Evolutionary conservation across 1,140 invertebrate genomes (phyloP).

Genomic region (Diorhabda carinulata): DNA sequence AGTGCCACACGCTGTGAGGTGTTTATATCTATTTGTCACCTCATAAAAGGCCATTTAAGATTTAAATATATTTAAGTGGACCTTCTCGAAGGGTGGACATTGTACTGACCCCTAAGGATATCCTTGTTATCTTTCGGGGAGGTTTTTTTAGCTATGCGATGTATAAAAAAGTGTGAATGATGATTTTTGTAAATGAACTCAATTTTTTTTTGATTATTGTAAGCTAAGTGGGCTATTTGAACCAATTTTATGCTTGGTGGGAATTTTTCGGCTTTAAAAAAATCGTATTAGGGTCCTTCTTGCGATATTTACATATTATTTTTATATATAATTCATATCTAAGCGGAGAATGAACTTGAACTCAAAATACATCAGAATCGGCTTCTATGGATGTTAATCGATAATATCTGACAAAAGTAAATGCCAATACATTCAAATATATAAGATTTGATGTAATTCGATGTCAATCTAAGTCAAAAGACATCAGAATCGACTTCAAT

Average conservation of each 20-base stretch:
- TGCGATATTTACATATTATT: too few species aligned
- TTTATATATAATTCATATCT: too few species aligned
- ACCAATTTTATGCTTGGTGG: neutral
- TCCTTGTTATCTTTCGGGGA: neutral
- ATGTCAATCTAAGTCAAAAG: too few species aligned
- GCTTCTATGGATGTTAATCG: too few species aligned
- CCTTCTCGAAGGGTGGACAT: slow-evolving; percentile 1
- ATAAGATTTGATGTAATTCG: too few species aligned
- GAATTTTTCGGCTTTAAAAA: neutral
- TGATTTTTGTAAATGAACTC: neutral
- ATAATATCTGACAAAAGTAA: too few species aligned
- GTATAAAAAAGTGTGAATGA: neutral
- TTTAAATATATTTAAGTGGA: slow-evolving; percentile 21
- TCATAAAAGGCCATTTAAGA: slow-evolving; percentile 10
- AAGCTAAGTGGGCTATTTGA: neutral
- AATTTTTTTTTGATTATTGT: neutral
- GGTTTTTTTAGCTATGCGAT: neutral
- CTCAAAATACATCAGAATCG: too few species aligned
- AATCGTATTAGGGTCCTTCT: neutral
- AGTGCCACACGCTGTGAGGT: slow-evolving; percentile 19
- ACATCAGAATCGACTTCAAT: too few species aligned
- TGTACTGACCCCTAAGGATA: neutral
- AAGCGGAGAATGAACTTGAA: too few species aligned
- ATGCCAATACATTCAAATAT: too few species aligned
- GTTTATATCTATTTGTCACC: slow-evolving; percentile 22